phyloP scores from a whole-genome alignment of 2,113 vertebrate genomes.

The Pteropus alecto region DNA sequence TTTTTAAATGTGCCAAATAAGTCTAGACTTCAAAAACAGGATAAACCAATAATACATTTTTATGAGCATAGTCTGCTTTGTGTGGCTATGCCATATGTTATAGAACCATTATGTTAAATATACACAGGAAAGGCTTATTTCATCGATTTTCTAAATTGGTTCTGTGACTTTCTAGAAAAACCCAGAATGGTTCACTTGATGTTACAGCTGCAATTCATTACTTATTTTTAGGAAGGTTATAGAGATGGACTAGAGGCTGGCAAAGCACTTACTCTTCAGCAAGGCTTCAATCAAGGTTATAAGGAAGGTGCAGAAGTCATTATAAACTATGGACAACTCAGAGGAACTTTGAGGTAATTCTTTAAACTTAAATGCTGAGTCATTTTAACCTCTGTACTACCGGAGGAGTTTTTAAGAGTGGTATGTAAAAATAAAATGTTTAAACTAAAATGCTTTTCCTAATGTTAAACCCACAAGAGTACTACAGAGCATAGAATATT shows the following conservation, averaged over 20 bases:
- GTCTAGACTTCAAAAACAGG: background rate
- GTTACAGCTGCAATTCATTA: background rate
- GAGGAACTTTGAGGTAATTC: slow-evolving; percentile 91
- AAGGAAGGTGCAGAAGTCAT: slow-evolving; percentile 86
- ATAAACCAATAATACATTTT: background rate
- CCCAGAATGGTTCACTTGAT: background rate
- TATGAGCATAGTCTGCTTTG: background rate
- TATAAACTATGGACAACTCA: slow-evolving; percentile 87
- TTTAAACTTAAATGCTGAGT: background rate
- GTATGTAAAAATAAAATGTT: background rate
- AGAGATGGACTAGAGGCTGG: slow-evolving; percentile 92
- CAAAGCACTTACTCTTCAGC: slow-evolving; percentile 89
- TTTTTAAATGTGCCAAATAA: background rate
- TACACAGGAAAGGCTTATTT: background rate
- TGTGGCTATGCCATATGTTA: background rate
- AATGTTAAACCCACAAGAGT: background rate
- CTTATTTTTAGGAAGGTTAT: slow-evolving; percentile 90
- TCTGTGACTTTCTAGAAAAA: background rate
- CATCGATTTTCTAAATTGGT: background rate
- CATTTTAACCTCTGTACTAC: background rate
- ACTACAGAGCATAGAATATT: background rate
- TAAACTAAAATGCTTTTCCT: background rate
- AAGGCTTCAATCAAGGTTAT: slow-evolving; percentile 92
- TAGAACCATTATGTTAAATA: background rate
- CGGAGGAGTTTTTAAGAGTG: background rate